phyloP scores from a whole-genome alignment of 1,140 invertebrate species.

The Neodiprion virginianus region DNA sequence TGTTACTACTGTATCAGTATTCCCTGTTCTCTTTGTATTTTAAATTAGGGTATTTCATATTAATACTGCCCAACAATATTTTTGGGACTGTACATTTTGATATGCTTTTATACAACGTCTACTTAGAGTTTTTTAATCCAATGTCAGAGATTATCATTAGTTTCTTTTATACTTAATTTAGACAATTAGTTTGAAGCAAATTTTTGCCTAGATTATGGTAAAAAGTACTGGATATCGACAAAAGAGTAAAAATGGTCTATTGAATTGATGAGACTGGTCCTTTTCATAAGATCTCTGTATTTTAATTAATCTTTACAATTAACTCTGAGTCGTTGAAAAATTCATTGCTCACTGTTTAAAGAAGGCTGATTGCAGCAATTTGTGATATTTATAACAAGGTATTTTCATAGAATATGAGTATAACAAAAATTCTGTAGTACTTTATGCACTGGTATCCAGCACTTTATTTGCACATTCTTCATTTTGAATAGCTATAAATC shows the following conservation, averaged over 20 bases:
- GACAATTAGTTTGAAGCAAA: background rate
- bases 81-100: constrained; percentile 26
- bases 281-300: background rate
- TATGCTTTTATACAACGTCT: constrained; percentile 27
- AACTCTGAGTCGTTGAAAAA: background rate
- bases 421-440: background rate
- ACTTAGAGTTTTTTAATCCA: constrained; percentile 16
- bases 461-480: background rate
- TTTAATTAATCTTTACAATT: background rate
- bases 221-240: background rate
- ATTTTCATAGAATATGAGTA: background rate
- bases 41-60: constrained; percentile 31
- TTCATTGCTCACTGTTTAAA: background rate
- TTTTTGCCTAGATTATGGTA: background rate
- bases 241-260: background rate
- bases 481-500: background rate
- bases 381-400: constrained; percentile 2
- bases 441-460: background rate
- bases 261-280: background rate
- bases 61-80: constrained; percentile 28
- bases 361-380: background rate
- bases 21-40: constrained; percentile 38
- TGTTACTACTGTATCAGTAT: constrained; percentile 50
- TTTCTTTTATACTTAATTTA: background rate
- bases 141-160: background rate